A percentile compares a stretch with the other conserved stretches of the same genome.
Conservation (phyloP, 2,888 invertebrate genomes). For the Anaspis maculata region DNA sequence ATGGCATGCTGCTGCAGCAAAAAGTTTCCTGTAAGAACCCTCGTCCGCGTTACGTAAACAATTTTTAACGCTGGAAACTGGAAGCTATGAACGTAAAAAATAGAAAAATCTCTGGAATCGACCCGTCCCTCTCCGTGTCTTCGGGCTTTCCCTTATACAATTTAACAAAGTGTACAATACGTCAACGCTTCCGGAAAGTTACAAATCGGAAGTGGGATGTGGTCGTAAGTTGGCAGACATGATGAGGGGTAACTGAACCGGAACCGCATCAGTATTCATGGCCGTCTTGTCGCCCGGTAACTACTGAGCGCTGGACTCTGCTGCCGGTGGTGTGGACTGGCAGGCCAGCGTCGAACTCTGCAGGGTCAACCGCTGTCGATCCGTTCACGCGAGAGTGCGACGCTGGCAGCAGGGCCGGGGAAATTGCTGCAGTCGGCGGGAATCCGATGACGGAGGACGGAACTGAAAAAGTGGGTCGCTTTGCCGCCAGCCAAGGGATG, state of each 20-base stretch:
- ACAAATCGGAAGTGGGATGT: constrained; percentile 32
- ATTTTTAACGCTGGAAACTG: too few species aligned
- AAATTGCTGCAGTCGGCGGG: constrained; percentile 25
- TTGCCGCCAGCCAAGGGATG: too few species aligned
- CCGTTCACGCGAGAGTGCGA: too few species aligned
- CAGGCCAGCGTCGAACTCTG: too few species aligned
- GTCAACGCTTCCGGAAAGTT: constrained; percentile 27
- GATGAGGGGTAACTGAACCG: constrained; percentile 28
- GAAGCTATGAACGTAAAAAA: too few species aligned
- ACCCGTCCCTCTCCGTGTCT: neutral
- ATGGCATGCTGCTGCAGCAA: too few species aligned
- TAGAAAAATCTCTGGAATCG: too few species aligned
- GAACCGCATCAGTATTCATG: constrained; percentile 37
- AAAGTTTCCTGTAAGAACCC: too few species aligned
- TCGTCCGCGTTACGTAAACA: too few species aligned
- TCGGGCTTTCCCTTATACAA: neutral
- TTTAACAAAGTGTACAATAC: constrained; percentile 14
- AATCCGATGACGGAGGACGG: constrained; percentile 23
- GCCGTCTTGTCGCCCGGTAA: constrained; percentile 30
- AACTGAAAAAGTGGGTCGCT: neutral
- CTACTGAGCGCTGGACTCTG: constrained; percentile 27
- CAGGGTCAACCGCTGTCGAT: constrained; percentile 39
- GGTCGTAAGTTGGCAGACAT: constrained; percentile 30
- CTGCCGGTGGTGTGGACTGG: too few species aligned
- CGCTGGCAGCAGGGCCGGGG: too few species aligned